Base-by-base conservation (phyloP, 2,888 invertebrate species). In the Laothoe populi region DNA sequence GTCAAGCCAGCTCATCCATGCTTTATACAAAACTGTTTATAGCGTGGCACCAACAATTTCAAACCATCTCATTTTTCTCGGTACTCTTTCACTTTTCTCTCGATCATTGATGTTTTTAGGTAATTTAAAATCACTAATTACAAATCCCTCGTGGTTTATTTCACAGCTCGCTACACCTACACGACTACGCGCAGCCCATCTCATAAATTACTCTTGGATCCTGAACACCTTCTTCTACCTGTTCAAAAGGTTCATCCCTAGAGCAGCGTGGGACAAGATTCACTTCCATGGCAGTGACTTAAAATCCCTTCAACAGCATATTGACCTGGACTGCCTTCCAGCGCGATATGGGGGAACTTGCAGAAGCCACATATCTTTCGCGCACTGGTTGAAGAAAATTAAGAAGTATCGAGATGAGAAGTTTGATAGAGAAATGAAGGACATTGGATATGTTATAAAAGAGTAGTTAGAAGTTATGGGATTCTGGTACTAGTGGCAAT, bases 191-290 rank as follows among this genome's bases (percentile, higher is more conserved):
- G 94, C 95, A 0, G 93, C 96, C 59, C 97, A 97, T 86, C 94
- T 97, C 64, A 93, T 97, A 38, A 95, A 96, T 84, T 96, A 97
- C 83, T 96, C 96, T 21, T 96, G 96, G 96, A 88, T 96, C 0
- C 95, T 97, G 71, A 96, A 96, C 82, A 94, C 95, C 1, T 95
- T 96, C 68, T 96, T 95, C 79, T 95, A 95, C 65, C 92, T 96
- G 38, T 96, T 97, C 85, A 96, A 96, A 74, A 95, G 96, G 4
- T 94, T 97, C 67, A 90, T 97, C 26, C 95, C 95, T 62, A 92
- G 94, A 35, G 77, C 90, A 21, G 95, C 96, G 87, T 94, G 94
- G 77, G 90, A 94, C 57, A 82, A 76, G 38, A 87, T 92, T 24
- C 79, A 80, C 67, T 92, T 92, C 72, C 92, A 92, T 64, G 90